Evolutionary conservation across 2,113 vertebrate species (phyloP).

Genomic region (Nanger granti): DNA sequence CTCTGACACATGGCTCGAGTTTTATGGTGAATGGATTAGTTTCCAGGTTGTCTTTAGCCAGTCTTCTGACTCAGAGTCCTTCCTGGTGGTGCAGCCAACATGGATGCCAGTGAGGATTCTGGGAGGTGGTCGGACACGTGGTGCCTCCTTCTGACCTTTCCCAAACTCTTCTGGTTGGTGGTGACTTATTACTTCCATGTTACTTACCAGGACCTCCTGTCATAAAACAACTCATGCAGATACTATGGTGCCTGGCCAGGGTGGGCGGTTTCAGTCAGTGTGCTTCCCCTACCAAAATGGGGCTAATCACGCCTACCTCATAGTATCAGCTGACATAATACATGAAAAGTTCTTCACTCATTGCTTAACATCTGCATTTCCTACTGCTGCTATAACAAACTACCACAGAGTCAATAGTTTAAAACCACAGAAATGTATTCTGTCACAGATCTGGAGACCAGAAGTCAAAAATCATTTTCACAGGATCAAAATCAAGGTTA

Average conservation of each 20-base stretch:
- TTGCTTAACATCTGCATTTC: background rate
- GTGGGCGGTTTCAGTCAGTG: background rate
- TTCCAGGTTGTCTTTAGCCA: background rate
- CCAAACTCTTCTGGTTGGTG: background rate
- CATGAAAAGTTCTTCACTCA: background rate
- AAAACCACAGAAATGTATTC: background rate
- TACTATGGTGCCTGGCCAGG: background rate
- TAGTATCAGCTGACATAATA: background rate
- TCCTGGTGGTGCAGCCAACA: background rate
- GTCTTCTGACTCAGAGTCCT: background rate
- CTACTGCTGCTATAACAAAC: background rate
- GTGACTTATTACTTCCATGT: background rate
- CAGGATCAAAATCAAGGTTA: background rate
- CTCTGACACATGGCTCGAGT: fast-evolving
- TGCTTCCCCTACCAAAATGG: background rate
- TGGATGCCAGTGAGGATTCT: background rate
- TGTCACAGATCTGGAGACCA: background rate
- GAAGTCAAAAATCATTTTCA: background rate
- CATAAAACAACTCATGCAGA: background rate
- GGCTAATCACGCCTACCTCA: background rate
- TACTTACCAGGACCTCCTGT: background rate
- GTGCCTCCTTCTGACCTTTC: background rate
- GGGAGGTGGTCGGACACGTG: background rate
- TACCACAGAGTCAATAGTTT: background rate
- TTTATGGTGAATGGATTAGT: background rate